Evolutionary conservation across 2,888 invertebrate species (phyloP).

Genomic region (Synergus gifuensis): DNA sequence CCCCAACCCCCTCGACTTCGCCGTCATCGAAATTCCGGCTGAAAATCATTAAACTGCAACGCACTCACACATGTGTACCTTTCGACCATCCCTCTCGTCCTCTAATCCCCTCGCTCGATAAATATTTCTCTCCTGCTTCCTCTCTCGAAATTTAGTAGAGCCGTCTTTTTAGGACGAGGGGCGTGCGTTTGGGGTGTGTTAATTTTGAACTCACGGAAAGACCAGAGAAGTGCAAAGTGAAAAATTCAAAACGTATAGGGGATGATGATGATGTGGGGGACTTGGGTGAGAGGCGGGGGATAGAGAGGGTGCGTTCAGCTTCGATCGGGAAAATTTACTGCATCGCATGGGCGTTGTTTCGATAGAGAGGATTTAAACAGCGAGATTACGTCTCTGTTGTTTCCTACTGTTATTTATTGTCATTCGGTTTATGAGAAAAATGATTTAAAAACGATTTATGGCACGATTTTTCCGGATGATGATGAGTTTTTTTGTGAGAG

Average conservation of each 20-base stretch:
- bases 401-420: constrained; percentile 4
- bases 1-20: constrained; percentile 48
- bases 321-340: constrained; percentile 35
- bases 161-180: constrained; percentile 9
- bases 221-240: not conserved
- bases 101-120: constrained; percentile 42
- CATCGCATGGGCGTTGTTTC: constrained; percentile 35
- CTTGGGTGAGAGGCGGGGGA: not conserved
- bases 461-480: not conserved
- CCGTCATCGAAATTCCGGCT: constrained; percentile 76
- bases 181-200: not conserved
- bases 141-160: constrained; percentile 26
- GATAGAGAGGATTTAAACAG: constrained; percentile 29
- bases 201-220: constrained; percentile 43
- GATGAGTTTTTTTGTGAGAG: not conserved
- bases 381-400: constrained; percentile 13
- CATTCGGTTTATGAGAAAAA: not conserved
- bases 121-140: constrained; percentile 42
- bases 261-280: constrained; percentile 16
- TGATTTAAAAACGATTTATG: constrained; percentile 10
- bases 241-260: constrained; percentile 29
- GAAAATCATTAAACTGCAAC: constrained; percentile 76
- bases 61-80: constrained; percentile 68
- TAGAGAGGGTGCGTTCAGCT: constrained; percentile 30
- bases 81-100: constrained; percentile 37